Evolutionary conservation across 2,113 vertebrate genomes (phyloP).

Genomic region (Rhabdornis inornatus): DNA sequence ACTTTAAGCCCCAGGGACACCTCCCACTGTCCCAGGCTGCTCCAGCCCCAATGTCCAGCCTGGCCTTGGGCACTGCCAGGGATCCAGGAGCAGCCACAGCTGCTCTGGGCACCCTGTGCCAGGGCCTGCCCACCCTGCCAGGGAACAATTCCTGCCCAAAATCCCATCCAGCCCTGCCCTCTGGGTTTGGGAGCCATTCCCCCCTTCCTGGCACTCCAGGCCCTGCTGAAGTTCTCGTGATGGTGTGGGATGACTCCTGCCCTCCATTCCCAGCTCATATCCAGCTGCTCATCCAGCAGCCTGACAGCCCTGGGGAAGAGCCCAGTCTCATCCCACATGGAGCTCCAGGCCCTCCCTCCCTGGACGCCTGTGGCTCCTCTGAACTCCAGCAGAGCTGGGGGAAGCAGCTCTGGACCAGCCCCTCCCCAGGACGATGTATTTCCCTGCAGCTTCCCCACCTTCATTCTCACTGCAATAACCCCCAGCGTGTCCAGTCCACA

Average conservation of each 20-base stretch:
- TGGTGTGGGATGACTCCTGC: background rate
- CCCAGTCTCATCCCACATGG: fast-evolving
- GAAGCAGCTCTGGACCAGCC: background rate
- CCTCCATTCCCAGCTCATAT: background rate
- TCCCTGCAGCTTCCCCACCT: background rate
- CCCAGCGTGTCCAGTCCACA: fast-evolving
- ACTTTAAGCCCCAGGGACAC: background rate
- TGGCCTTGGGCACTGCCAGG: background rate
- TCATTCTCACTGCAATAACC: background rate
- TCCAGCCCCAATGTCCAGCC: fast-evolving
- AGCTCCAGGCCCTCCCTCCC: background rate
- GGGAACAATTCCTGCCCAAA: background rate
- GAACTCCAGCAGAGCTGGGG: background rate
- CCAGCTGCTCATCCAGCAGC: background rate
- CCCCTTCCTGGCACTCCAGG: background rate
- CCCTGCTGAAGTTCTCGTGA: background rate
- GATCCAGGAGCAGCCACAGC: background rate
- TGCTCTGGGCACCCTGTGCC: background rate
- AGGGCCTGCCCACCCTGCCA: background rate
- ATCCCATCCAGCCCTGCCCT: background rate
- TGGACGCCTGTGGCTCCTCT: background rate
- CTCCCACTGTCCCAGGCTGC: background rate
- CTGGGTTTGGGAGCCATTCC: background rate
- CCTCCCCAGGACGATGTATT: fast-evolving
- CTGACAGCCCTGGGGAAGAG: background rate